These are phyloP conservation scores for Clivina fossor DNA, from an alignment of 2,888 invertebrate genomes.

Conservation along the genomic window DNA sequence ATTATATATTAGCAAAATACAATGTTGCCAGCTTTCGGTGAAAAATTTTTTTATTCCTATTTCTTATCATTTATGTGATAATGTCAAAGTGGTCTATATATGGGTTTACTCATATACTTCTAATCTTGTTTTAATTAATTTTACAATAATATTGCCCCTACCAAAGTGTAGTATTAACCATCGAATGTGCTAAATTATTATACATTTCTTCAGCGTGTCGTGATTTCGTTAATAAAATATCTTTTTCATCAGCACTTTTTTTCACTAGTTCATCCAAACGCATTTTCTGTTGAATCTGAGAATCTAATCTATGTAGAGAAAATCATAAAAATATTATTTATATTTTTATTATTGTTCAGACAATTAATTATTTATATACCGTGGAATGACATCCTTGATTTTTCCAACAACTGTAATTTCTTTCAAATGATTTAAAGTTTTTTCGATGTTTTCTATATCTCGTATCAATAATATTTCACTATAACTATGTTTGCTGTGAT, in stretches of 20 bases:
- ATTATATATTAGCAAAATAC: too few species aligned
- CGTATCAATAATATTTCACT: conserved; percentile 47
- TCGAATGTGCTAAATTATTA: conserved; percentile 44
- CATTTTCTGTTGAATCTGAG: conserved; percentile 45
- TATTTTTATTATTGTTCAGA: background rate
- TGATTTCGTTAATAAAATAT: conserved; percentile 44
- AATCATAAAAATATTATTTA: background rate
- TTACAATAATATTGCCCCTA: conserved; percentile 33
- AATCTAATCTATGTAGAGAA: conserved; percentile 43
- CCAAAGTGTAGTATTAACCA: conserved; percentile 46
- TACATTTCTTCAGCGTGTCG: conserved; percentile 45
- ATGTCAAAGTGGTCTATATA: too few species aligned
- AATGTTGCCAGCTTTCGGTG: too few species aligned
- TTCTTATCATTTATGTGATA: too few species aligned
- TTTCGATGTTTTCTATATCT: conserved; percentile 50
- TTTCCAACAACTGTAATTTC: conserved; percentile 51
- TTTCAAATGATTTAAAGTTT: conserved; percentile 51
- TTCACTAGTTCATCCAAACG: conserved; percentile 43
- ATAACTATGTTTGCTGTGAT: conserved; percentile 36
- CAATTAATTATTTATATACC: conserved; percentile 45
- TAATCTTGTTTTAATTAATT: too few species aligned
- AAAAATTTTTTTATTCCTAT: too few species aligned
- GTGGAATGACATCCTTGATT: conserved; percentile 52
- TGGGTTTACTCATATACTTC: too few species aligned
- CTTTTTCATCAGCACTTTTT: conserved; percentile 42